Conservation (phyloP, 2,797 vertebrate species). For the Pseudomugil gertrudae region DNA sequence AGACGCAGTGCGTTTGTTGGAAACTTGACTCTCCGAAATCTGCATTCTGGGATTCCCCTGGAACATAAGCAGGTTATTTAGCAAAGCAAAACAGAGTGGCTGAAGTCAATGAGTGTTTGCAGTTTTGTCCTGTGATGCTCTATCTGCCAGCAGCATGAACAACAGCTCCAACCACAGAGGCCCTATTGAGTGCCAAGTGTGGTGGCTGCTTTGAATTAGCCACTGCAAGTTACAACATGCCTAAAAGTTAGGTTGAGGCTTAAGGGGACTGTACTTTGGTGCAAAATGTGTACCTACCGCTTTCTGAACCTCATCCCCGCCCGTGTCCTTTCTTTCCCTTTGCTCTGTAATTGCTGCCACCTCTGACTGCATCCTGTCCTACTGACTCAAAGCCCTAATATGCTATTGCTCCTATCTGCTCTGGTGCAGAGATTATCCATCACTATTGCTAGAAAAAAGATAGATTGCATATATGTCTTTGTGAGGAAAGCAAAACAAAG, state of each 20-base stretch:
- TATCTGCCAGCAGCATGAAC: conserved; percentile 70
- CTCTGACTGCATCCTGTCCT: conserved; percentile 51
- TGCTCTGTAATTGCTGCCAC: conserved; percentile 50
- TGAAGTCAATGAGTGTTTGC: conserved; percentile 58
- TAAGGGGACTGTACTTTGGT: conserved; percentile 61
- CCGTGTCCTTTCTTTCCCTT: conserved; percentile 56
- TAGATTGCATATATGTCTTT: conserved; percentile 72
- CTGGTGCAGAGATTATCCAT: conserved; percentile 71
- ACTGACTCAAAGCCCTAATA: conserved; percentile 60
- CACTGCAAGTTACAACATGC: conserved; percentile 81
- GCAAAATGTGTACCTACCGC: conserved; percentile 68
- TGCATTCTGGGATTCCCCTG: conserved; percentile 74
- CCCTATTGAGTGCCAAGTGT: conserved; percentile 78
- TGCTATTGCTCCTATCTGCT: conserved; percentile 62
- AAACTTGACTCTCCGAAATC: conserved; percentile 58
- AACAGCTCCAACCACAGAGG: conserved; percentile 80
- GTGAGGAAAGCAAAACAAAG: conserved; percentile 56
- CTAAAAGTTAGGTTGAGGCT: conserved; percentile 75
- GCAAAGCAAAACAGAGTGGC: conserved; percentile 50
- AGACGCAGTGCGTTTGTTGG: conserved; percentile 32
- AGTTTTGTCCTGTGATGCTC: conserved; percentile 62
- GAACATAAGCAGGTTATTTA: conserved; percentile 68
- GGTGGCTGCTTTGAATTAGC: conserved; percentile 83
- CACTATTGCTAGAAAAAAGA: conserved; percentile 67
- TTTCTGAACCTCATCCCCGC: conserved; percentile 68